phyloP scores from a whole-genome alignment of 2,888 invertebrate genomes.

The Malthinus seriepunctatus region DNA sequence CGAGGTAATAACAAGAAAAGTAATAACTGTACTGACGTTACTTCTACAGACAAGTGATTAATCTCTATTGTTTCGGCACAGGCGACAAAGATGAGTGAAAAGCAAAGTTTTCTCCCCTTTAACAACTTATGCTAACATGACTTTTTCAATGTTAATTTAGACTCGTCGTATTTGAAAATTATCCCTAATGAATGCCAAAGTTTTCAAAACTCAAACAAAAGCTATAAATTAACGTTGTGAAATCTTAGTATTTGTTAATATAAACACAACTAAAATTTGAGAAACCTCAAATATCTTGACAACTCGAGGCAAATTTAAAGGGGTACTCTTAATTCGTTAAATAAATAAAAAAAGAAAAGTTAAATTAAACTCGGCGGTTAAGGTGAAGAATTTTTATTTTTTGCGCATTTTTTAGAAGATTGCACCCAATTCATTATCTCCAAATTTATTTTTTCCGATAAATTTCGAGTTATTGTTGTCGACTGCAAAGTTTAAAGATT shows the following conservation, averaged over 20 bases:
- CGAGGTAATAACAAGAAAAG: slow-evolving; percentile 18
- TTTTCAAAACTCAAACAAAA: slow-evolving; percentile 9
- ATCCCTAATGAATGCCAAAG: slow-evolving; percentile 15
- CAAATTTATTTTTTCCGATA: slow-evolving; percentile 1
- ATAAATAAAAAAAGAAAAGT: neutral
- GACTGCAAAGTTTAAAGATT: neutral
- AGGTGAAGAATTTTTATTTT: neutral
- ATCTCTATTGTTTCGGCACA: slow-evolving; percentile 28
- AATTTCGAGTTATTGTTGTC: neutral
- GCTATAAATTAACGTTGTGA: slow-evolving; percentile 8
- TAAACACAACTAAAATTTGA: slow-evolving; percentile 9
- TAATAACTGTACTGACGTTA: slow-evolving; percentile 23
- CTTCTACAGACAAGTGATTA: slow-evolving; percentile 30
- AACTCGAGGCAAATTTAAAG: neutral
- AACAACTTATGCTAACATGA: slow-evolving; percentile 17
- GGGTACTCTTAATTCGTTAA: neutral
- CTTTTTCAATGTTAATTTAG: slow-evolving; percentile 15
- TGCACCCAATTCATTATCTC: neutral
- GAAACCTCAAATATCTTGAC: slow-evolving; percentile 3
- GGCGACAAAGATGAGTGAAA: slow-evolving; percentile 7
- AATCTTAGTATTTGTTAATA: slow-evolving; percentile 1
- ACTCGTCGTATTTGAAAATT: slow-evolving; percentile 17
- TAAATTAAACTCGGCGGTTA: neutral
- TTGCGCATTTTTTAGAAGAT: neutral
- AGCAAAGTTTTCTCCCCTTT: neutral